A percentile compares a stretch with the other conserved stretches of the same genome.
Conservation (phyloP, 2,888 invertebrate species). For the Acronicta leporina region DNA sequence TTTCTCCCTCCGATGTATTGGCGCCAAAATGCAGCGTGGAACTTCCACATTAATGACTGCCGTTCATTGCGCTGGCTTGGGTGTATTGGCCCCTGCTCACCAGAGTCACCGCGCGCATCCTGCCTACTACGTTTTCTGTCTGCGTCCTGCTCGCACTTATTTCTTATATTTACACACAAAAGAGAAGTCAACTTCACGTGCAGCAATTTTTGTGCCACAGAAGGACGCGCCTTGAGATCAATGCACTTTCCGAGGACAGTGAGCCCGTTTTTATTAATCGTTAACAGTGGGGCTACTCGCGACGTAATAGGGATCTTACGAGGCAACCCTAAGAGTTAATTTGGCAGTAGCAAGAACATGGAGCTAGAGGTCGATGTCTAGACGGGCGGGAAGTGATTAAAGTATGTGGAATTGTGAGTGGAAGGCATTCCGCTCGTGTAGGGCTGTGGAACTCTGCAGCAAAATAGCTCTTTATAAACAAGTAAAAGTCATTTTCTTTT, state of each 20-base stretch:
- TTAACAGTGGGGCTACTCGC: constrained; percentile 66
- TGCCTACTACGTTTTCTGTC: constrained; percentile 81
- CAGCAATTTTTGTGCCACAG: constrained; percentile 86
- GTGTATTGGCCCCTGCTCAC: constrained; percentile 86
- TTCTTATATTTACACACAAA: constrained; percentile 67
- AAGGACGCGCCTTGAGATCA: constrained; percentile 87
- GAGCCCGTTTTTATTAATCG: constrained; percentile 84
- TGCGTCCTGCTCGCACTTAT: constrained; percentile 78
- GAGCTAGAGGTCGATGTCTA: constrained; percentile 75
- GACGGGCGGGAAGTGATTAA: constrained; percentile 83
- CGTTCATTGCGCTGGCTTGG: constrained; percentile 87
- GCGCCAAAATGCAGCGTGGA: constrained; percentile 85
- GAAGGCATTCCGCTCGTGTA: constrained; percentile 73
- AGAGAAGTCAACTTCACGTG: constrained; percentile 82
- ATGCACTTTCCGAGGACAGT: constrained; percentile 88
- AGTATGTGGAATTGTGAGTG: constrained; percentile 72
- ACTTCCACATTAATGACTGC: constrained; percentile 81
- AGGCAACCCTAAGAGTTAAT: constrained; percentile 70
- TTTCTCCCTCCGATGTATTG: constrained; percentile 62
- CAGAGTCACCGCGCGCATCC: constrained; percentile 79
- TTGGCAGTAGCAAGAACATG: constrained; percentile 58
- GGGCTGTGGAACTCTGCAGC: constrained; percentile 53
- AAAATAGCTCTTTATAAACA: constrained; percentile 15
- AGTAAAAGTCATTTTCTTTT: neutral
- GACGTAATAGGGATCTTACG: constrained; percentile 77